Percentiles rank a stretch among this genome's conserved stretches.
These are phyloP conservation scores for Drosophila borborema DNA, from an alignment of 2,888 invertebrate species.

Conservation along the genomic window DNA sequence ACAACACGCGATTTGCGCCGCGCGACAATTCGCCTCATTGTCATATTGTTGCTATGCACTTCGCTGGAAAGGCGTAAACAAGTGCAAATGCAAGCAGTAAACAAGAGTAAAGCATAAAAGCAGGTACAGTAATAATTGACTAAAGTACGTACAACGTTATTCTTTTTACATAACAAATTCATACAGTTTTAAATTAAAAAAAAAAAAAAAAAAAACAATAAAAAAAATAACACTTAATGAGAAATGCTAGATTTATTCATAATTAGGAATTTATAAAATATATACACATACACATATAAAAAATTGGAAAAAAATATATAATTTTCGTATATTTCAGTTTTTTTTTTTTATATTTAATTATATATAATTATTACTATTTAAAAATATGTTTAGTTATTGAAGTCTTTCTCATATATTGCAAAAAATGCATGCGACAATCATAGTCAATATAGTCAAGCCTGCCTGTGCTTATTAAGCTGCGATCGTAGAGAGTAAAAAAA, in stretches of 20 bases:
- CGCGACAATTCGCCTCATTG: constrained; percentile 6
- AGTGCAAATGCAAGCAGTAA: constrained; percentile 56
- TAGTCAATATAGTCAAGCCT: neutral
- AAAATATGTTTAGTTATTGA: no score
- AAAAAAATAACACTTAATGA: no score
- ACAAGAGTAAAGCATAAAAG: constrained; percentile 40
- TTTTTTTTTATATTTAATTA: neutral
- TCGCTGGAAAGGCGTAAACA: constrained; percentile 50
- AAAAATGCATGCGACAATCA: no score
- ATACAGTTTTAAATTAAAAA: neutral
- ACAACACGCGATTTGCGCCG: constrained; percentile 49
- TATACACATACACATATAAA: no score
- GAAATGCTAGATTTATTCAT: no score
- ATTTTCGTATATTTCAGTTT: no score
- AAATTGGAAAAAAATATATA: no score
- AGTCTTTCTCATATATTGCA: no score
- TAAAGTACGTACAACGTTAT: neutral
- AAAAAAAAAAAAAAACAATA: no score
- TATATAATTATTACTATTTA: neutral
- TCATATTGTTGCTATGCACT: constrained; percentile 60
- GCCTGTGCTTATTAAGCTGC: neutral
- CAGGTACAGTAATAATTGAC: constrained; percentile 21
- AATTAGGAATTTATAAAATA: neutral
- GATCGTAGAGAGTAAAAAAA: neutral
- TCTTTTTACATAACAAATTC: no score